A percentile compares a stretch with the other conserved stretches of the same genome.
These are phyloP conservation scores for Dryadula phaetusa DNA, from an alignment of 2,888 invertebrate genomes.

Conservation along the genomic window DNA sequence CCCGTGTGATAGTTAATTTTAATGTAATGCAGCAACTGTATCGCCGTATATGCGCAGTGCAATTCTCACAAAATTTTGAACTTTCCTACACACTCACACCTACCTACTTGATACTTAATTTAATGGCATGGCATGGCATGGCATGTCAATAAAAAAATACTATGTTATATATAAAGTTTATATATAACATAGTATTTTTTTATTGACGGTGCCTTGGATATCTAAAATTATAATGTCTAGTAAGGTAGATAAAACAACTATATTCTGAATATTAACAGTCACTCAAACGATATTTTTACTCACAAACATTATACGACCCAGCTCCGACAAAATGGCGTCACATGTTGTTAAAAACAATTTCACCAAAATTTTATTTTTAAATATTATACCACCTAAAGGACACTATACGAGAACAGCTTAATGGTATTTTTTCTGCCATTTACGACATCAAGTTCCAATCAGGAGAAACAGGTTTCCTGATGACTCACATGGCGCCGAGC, in stretches of 20 bases:
- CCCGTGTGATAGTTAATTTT: constrained; percentile 21
- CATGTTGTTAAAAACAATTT: background rate
- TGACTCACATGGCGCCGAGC: constrained; percentile 60
- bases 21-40: constrained; percentile 15
- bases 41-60: background rate
- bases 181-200: too few relatives aligned
- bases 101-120: background rate
- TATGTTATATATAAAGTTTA: too few relatives aligned
- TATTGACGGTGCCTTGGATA: too few relatives aligned
- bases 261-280: background rate
- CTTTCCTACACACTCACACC: background rate
- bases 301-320: too few relatives aligned
- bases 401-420: constrained; percentile 7
- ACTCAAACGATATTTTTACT: too few relatives aligned
- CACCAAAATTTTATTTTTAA: background rate
- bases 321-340: background rate
- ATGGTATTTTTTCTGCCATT: constrained; percentile 32
- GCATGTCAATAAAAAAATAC: too few relatives aligned
- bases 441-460: constrained; percentile 44
- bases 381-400: background rate
- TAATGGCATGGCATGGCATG: too few relatives aligned
- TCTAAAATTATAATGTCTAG: too few relatives aligned
- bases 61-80: background rate
- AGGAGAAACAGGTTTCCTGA: constrained; percentile 50
- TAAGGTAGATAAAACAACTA: background rate